Base-by-base conservation (phyloP, 1,140 invertebrate genomes). In the Samia ricini region DNA sequence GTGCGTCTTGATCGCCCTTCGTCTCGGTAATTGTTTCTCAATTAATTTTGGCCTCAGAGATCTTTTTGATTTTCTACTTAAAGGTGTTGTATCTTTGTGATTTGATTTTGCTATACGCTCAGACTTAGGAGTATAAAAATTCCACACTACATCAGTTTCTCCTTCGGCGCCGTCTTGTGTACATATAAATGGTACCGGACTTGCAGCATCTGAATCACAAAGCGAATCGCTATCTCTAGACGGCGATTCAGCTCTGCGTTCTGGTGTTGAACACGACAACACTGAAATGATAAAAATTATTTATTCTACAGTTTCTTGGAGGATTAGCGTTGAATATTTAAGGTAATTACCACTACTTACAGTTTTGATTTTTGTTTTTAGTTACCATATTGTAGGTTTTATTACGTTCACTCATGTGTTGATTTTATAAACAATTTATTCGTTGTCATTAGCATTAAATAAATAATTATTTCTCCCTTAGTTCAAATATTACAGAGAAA, bases 111-210 rank as follows among this genome's bases (percentile, higher is more conserved):
- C 58, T 26, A 69, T 59, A 57, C 76, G 57, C 51, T 79, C 77
- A 51, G 87, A 77, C 60, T 85, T 85, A 24, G 87, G 88, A 48
- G 89, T 90, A 64, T 91, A 90, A 59, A 85, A 90, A 66, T 91
- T 91, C 89, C 89, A 91, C 20, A 91, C 79, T 59, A 91, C 90
- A 72, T 91, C 89, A 57, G 82, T 86, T 69, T 89, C 85, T 4
- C 89, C 90, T 62, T 86, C 83, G 5, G 80, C 76, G 12, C 88
- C 90, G 81, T 91, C 90, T 74, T 91, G 90, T n/a, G 89, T 91
- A 63, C 85, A 91, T 3, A 90, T 52, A 76, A 91, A 91, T 24
- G 86, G 88, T 4, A 91, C 85, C 18, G 90, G 90, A 61, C 89
- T 91, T 0, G 81, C 80, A 6, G 78, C 72, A 22, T 88, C 84